phyloP scores from a whole-genome alignment of 2,113 vertebrate species.

The Anhinga rufa region DNA sequence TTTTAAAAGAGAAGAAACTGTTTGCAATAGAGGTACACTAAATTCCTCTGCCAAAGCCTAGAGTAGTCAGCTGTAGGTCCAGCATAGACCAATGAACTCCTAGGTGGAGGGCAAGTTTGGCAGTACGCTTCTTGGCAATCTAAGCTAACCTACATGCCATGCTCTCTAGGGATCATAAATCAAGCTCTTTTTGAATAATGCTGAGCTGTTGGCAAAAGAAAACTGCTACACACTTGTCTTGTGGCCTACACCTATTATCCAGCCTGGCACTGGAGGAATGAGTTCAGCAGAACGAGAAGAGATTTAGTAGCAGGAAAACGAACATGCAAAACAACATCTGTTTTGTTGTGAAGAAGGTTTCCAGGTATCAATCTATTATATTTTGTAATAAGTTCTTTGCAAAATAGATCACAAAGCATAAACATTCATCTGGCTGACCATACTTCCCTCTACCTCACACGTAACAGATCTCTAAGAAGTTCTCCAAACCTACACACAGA shows the following conservation, averaged over 20 bases:
- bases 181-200: not conserved
- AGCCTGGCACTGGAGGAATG: not conserved
- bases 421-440: not conserved
- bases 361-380: not conserved
- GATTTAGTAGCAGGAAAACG: not conserved
- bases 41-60: not conserved
- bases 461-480: not conserved
- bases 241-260: not conserved
- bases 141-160: not conserved
- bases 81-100: not conserved
- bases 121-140: not conserved
- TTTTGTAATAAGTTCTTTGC: not conserved
- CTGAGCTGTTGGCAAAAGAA: not conserved
- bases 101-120: not conserved
- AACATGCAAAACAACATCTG: not conserved
- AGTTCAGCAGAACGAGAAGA: not conserved
- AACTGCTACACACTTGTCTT: not conserved
- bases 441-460: not conserved
- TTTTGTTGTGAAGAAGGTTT: not conserved
- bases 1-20: not conserved
- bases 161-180: not conserved
- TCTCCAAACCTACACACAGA: not conserved
- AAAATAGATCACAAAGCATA: not conserved
- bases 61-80: not conserved
- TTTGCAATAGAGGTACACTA: not conserved